Base-by-base conservation (phyloP, 2,113 vertebrate genomes). In the Phaethon lepturus region DNA sequence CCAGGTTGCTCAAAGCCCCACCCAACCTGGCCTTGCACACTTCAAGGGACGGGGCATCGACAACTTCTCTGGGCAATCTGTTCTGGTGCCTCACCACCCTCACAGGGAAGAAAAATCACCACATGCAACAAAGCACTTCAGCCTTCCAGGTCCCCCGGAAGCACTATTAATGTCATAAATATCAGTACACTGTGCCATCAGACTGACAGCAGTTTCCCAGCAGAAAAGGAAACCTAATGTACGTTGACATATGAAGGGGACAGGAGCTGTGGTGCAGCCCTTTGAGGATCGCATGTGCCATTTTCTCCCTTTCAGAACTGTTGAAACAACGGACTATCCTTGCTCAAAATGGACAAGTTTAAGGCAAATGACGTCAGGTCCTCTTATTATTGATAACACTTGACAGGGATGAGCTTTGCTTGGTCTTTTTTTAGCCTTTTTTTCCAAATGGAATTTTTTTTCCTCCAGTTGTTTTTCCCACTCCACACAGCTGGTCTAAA, bases 281-380 rank as follows among this genome's bases (percentile, higher is more conserved):
- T 74, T 63, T 22, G 67, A 76, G 95, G 86, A 79, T 68, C 13
- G 1, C 4, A 2, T 1, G 1, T 95, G 88, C 88, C 88, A 86
- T 88, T 94, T 89, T 67, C 38, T 89, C 35, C 66, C 56, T 81
- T 80, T 88, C 90, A 72, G 68, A 86, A 20, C 81, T 84, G 76
- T 20, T 91, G 62, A 95, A 91, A 92, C 49, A 91, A 77, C 3
- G 2, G 63, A 38, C 29, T 75, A 53, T 63, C 73, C 53, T 87
- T 92, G 69, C 49, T 90, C 76, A n/a, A 74, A 95, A 92, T 38
- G 49, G 93, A 90, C 86, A 96, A 62, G 40, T 59, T 88, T 85
- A 88, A 95, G 69, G 76, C 93, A 95, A 89, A 77, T 18, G 31
- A 80, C 96, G 95, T 91, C 93, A 93, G 67, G 17, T 71, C 55